Conservation (phyloP, 1,140 invertebrate species). For the Drosophila sucinea region DNA sequence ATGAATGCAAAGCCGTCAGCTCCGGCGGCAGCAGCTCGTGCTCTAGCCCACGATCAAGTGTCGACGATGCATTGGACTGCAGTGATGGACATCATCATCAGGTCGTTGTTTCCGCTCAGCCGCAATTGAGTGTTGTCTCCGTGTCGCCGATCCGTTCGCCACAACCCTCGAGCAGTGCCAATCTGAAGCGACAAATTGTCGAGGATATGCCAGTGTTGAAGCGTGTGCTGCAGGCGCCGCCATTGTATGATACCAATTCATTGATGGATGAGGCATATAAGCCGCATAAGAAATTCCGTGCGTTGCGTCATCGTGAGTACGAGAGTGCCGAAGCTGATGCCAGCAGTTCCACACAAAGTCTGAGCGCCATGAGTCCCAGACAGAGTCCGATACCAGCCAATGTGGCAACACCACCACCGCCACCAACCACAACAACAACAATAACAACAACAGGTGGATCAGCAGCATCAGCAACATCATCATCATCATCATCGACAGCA, state of each 20-base stretch:
- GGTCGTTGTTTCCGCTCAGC: slow-evolving; percentile 22
- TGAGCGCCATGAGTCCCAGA: slow-evolving; percentile 60
- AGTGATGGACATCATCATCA: slow-evolving; percentile 76
- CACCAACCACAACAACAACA: slow-evolving; percentile 29
- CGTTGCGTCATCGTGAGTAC: slow-evolving; percentile 90
- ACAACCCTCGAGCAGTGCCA: slow-evolving; percentile 69
- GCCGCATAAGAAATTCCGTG: slow-evolving; percentile 96
- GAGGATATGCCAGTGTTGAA: slow-evolving; percentile 97
- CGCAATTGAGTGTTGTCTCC: slow-evolving; percentile 61
- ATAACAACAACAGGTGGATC: slow-evolving; percentile 30
- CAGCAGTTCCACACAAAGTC: slow-evolving; percentile 64
- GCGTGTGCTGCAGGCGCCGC: slow-evolving; percentile 94
- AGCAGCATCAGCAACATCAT: slow-evolving; percentile 32
- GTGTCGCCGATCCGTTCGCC: slow-evolving; percentile 76
- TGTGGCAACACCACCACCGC: slow-evolving; percentile 81
- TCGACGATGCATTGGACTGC: slow-evolving; percentile 90
- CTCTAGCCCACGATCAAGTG: slow-evolving; percentile 92
- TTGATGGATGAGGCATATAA: slow-evolving; percentile 97
- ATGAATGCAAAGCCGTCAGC: slow-evolving; percentile 88
- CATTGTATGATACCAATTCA: slow-evolving; percentile 93
- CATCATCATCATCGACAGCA: slow-evolving; percentile 37
- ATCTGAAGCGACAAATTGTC: slow-evolving; percentile 85
- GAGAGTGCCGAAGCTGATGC: slow-evolving; percentile 88
- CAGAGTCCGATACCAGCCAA: slow-evolving; percentile 62
- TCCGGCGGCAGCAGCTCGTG: slow-evolving; percentile 90